Conservation (phyloP, 64 coral and sea anemone genomes). For the Actinia equina region DNA sequence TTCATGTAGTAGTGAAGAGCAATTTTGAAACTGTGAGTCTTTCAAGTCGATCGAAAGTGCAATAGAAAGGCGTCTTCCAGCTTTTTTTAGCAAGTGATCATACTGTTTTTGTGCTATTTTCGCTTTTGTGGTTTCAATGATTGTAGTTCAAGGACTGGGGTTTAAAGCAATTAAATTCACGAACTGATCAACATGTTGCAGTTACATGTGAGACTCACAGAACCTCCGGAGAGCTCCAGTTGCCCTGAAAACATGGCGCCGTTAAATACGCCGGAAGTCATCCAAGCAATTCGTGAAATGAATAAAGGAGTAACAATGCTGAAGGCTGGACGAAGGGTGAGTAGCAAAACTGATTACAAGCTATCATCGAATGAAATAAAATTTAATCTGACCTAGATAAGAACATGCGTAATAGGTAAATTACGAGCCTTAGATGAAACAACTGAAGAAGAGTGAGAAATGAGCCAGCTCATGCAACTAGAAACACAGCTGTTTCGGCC, state of each 20-base stretch:
- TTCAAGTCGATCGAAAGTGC: background rate
- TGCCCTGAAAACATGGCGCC: background rate
- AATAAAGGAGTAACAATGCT: slow-evolving; percentile 14
- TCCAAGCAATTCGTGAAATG: slow-evolving; percentile 18
- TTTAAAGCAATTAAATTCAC: background rate
- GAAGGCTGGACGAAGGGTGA: slow-evolving; percentile 20
- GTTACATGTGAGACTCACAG: background rate
- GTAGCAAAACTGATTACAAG: background rate
- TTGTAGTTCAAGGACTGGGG: too few relatives aligned
- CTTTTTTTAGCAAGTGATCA: background rate
- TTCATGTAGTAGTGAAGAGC: background rate
- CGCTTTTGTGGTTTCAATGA: background rate
- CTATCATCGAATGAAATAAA: too few relatives aligned
- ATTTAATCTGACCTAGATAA: too few relatives aligned
- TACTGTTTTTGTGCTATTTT: background rate
- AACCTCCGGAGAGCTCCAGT: background rate
- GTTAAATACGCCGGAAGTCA: background rate
- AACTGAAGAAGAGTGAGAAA: too few relatives aligned
- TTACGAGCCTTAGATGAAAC: too few relatives aligned
- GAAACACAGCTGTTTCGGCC: too few relatives aligned
- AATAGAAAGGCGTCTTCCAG: background rate
- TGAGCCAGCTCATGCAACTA: too few relatives aligned
- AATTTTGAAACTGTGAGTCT: background rate
- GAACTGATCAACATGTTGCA: background rate
- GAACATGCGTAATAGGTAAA: too few relatives aligned